Conservation (phyloP, 2,888 invertebrate genomes). For the Cheilosia pagana region DNA sequence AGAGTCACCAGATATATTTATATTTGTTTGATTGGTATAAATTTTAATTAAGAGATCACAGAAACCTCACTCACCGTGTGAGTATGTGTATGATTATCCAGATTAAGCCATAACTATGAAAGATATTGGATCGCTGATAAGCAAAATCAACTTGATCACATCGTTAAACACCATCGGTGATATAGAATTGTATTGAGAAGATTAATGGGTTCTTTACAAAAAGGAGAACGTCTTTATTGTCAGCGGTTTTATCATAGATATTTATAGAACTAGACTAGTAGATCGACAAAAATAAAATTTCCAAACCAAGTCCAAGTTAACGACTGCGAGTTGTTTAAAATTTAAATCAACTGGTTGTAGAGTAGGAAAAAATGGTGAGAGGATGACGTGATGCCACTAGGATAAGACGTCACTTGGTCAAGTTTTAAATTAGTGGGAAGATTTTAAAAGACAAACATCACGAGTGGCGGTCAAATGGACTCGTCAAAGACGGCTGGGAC, state of each 20-base stretch:
- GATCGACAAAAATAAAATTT: background rate
- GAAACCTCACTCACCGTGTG: background rate
- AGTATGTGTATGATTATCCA: conserved; percentile 24
- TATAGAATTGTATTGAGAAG: conserved; percentile 44
- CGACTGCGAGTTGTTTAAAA: too few relatives aligned
- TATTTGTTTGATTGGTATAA: conserved; percentile 67
- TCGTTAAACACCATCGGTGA: conserved; percentile 64
- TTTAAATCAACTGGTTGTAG: too few relatives aligned
- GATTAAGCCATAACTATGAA: conserved; percentile 37
- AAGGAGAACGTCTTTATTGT: conserved; percentile 29
- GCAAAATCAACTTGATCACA: conserved; percentile 54
- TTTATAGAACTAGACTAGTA: conserved; percentile 33
- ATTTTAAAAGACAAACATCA: too few relatives aligned
- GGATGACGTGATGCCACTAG: too few relatives aligned
- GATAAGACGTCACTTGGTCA: too few relatives aligned
- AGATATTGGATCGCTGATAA: conserved; percentile 59
- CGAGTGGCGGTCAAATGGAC: too few relatives aligned
- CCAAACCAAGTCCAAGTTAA: too few relatives aligned
- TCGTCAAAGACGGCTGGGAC: too few relatives aligned
- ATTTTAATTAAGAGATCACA: conserved; percentile 63
- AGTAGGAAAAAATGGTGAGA: too few relatives aligned
- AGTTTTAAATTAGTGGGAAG: too few relatives aligned
- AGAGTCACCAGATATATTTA: conserved; percentile 44
- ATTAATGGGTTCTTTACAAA: conserved; percentile 51
- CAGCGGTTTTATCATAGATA: conserved; percentile 48